Evolutionary conservation across 64 coral and sea anemone species (phyloP).

Genomic region (Montipora capricornis): DNA sequence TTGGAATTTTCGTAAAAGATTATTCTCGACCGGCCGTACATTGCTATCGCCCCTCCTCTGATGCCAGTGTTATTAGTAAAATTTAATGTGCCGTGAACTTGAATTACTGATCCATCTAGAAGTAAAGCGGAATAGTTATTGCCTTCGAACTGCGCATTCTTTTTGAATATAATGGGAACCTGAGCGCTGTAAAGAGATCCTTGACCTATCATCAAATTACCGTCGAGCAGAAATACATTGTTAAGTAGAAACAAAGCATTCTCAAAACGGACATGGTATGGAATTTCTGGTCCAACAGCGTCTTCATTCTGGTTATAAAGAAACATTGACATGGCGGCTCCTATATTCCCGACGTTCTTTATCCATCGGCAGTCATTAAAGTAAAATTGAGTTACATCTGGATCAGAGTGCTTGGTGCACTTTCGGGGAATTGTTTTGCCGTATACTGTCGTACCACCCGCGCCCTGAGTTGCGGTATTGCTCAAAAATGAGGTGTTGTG

Average conservation of each 20-base stretch:
- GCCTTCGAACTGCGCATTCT: constrained; percentile 32
- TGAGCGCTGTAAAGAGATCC: constrained; percentile 72
- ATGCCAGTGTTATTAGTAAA: constrained; percentile 77
- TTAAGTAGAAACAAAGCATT: constrained; percentile 51
- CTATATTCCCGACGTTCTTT: constrained; percentile 66
- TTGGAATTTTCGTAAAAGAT: constrained; percentile 60
- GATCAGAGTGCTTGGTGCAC: not conserved
- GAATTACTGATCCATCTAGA: constrained; percentile 67
- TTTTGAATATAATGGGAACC: constrained; percentile 59
- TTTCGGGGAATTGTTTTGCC: constrained; percentile 60
- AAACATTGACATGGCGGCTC: constrained; percentile 70
- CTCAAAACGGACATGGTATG: constrained; percentile 67
- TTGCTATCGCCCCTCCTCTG: constrained; percentile 79
- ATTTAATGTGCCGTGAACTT: constrained; percentile 29
- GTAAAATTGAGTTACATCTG: constrained; percentile 21
- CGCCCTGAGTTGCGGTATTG: constrained; percentile 60
- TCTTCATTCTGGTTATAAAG: constrained; percentile 75
- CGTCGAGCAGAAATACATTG: not conserved
- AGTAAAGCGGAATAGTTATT: constrained; percentile 76
- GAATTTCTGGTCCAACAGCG: constrained; percentile 75
- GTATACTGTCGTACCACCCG: constrained; percentile 76
- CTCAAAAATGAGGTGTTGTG: constrained; percentile 28
- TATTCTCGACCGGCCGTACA: constrained; percentile 81
- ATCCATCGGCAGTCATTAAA: constrained; percentile 54
- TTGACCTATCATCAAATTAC: constrained; percentile 51